These are phyloP conservation scores for Hyperopisus bebe DNA, from an alignment of 2,113 vertebrate genomes.

Conservation along the genomic window DNA sequence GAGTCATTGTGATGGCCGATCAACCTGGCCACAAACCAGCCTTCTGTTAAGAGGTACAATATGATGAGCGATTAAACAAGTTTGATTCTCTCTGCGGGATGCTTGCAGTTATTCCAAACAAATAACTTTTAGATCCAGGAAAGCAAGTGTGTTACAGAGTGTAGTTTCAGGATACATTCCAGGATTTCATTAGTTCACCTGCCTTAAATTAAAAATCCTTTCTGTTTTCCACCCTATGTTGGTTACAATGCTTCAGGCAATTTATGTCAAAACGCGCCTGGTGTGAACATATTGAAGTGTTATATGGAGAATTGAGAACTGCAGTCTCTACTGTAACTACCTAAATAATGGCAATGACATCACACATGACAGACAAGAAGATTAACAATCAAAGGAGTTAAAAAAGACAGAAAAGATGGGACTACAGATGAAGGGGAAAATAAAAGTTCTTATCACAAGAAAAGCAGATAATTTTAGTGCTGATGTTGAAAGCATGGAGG, in stretches of 20 bases:
- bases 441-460: neutral
- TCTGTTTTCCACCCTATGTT: neutral
- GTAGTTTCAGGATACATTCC: neutral
- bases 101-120: neutral
- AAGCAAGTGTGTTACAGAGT: neutral
- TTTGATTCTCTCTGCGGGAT: neutral
- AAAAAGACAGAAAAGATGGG: neutral
- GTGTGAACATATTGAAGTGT: neutral
- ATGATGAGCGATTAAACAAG: neutral
- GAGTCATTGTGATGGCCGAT: neutral
- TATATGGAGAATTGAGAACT: neutral
- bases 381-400: neutral
- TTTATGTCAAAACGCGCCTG: neutral
- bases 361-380: neutral
- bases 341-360: neutral
- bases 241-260: neutral
- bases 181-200: neutral
- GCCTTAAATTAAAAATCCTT: neutral
- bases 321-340: neutral
- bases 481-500: neutral
- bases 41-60: neutral
- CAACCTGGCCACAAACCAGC: neutral
- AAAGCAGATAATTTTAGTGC: neutral
- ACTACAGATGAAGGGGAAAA: neutral
- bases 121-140: too few relatives aligned